phyloP scores from a whole-genome alignment of 2,113 vertebrate species.

The Ageneiosus marmoratus region DNA sequence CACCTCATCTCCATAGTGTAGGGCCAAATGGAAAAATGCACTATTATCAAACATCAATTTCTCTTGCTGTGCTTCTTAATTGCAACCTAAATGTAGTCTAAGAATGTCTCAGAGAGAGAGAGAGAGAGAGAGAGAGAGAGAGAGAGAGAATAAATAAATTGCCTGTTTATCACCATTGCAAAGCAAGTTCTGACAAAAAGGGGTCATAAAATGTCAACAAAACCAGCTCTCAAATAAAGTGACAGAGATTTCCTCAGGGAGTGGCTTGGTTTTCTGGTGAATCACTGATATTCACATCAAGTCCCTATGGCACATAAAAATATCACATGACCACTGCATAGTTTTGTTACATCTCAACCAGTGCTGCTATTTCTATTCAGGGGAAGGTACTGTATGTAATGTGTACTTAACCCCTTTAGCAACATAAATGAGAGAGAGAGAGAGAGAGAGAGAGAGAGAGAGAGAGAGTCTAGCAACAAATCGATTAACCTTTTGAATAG shows the following conservation, averaged over 20 bases:
- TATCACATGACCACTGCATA: neutral
- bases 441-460: too few species aligned
- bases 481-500: too few species aligned
- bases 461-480: too few species aligned
- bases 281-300: neutral
- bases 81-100: slow-evolving; percentile 3
- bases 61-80: neutral
- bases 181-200: neutral
- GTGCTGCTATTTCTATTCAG: neutral
- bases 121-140: too few species aligned
- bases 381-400: neutral
- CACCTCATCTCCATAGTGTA: neutral
- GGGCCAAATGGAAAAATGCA: neutral
- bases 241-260: slow-evolving; percentile 2
- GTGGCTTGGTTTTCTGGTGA: neutral
- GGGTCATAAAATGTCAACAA: slow-evolving; percentile 17
- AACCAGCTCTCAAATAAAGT: slow-evolving; percentile 10
- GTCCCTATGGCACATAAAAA: neutral
- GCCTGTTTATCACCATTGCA: slow-evolving; percentile 10
- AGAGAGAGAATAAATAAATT: too few species aligned
- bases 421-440: too few species aligned
- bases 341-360: neutral
- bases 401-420: neutral
- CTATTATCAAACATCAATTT: slow-evolving; percentile 10
- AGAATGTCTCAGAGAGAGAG: neutral